Base-by-base conservation (phyloP, 2,888 invertebrate species). In the Neria commutata region DNA sequence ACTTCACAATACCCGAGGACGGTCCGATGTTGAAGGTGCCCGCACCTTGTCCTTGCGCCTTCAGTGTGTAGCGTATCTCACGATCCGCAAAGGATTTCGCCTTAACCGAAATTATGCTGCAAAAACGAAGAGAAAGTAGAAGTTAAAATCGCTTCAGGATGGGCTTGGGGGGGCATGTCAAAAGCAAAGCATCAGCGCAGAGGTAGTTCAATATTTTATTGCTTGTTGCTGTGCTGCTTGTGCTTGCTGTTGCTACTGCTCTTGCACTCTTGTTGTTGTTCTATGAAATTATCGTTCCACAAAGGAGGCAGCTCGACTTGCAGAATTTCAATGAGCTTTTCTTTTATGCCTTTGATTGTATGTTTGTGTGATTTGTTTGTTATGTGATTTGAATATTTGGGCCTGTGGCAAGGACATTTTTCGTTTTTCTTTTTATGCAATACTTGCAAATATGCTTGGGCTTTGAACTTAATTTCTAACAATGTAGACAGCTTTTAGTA, bases 61-160 rank as follows among this genome's bases (percentile, higher is more conserved):
- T 94, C 64, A 98, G 83, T 0, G 95, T 95, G 83, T 96, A 98
- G n/a, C 95, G 90, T 70, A 97, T 95, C 82, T 95, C 95, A 56
- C 95, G 90, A 82, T 96, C 95, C 63, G 97, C 97, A 78, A 98
- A 98, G 1, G 97, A 95, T 82, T 96, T 96, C 2, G 98, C 98
- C 84, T 96, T 95, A 65, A 98, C 94, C 33, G 95, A 95, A 80
- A 97, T 94, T 56, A 97, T 95, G 81, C 96, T 97, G 87, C 59
- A 86, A 86, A 70, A 56, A 68, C n/a, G n/a, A n/a, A n/a, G n/a
- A n/a, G n/a, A n/a, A n/a, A n/a, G n/a, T n/a, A n/a, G n/a, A n/a
- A n/a, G n/a, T n/a, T n/a, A n/a, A n/a, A n/a, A n/a, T n/a, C n/a
- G n/a, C n/a, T n/a, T n/a, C n/a, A n/a, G n/a, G n/a, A n/a, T n/a